Percentiles rank a stretch among this genome's conserved stretches.
phyloP scores from a whole-genome alignment of 1,140 invertebrate genomes.

The Dendroctonus valens region DNA sequence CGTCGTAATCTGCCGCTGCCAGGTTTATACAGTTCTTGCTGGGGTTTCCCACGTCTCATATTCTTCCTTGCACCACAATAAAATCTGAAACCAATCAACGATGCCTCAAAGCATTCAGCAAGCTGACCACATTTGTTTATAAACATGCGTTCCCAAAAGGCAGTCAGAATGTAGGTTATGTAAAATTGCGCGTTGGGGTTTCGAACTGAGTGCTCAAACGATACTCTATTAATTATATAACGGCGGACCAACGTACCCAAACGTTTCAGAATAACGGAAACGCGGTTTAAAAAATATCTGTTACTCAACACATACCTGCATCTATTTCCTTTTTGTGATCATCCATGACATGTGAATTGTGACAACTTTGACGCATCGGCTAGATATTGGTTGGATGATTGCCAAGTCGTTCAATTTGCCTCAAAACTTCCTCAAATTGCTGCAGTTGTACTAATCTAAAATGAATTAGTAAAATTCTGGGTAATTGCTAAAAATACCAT shows the following conservation, averaged over 20 bases:
- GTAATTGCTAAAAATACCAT: too few relatives aligned
- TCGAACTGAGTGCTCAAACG: slow-evolving; percentile 1
- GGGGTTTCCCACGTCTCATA: slow-evolving; percentile 50
- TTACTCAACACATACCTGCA: slow-evolving; percentile 29
- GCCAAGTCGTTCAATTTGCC: too few relatives aligned
- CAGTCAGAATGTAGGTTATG: slow-evolving; percentile 23
- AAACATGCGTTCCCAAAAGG: slow-evolving; percentile 29
- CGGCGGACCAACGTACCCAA: neutral
- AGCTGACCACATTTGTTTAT: slow-evolving; percentile 31
- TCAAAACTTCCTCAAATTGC: too few relatives aligned
- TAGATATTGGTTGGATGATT: too few relatives aligned
- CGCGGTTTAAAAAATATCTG: too few relatives aligned
- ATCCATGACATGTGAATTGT: slow-evolving; percentile 18
- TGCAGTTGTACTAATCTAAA: too few relatives aligned
- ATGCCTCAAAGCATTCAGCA: slow-evolving; percentile 1
- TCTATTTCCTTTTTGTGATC: slow-evolving; percentile 32
- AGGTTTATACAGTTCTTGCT: slow-evolving; percentile 59
- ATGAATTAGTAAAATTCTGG: too few relatives aligned
- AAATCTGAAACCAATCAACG: slow-evolving; percentile 29
- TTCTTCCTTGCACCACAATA: slow-evolving; percentile 36
- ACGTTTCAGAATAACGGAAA: too few relatives aligned
- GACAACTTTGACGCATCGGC: too few relatives aligned
- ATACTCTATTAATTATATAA: slow-evolving; percentile 7
- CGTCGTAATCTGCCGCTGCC: slow-evolving; percentile 62
- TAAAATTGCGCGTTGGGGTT: neutral